These are phyloP conservation scores for Apodemia mormo DNA, from an alignment of 2,888 invertebrate species.

Conservation along the genomic window DNA sequence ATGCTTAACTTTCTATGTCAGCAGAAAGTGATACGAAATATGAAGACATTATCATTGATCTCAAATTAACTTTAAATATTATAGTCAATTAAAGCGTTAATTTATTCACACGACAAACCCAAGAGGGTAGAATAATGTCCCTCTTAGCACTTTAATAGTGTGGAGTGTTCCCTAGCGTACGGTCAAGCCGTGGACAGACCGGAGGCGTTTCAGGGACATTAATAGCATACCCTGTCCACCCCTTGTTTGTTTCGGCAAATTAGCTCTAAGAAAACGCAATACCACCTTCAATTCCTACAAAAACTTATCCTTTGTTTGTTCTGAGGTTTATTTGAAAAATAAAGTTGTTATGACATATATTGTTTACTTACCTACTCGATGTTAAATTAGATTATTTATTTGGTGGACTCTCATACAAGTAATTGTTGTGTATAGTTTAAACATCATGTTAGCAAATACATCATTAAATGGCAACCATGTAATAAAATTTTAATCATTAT, in stretches of 20 bases:
- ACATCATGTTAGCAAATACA: not conserved
- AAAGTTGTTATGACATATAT: no score
- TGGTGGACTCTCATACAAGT: not conserved
- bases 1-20: no score
- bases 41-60: not conserved
- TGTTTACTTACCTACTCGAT: no score
- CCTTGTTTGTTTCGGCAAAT: conserved; percentile 76
- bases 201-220: conserved; percentile 70
- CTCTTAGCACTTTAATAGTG: conserved; percentile 81
- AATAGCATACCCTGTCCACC: conserved; percentile 60
- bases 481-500: no score
- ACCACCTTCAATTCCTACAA: conserved; percentile 43
- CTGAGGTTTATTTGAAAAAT: not conserved
- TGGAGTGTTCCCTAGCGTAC: conserved; percentile 56
- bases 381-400: no score
- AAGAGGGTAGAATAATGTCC: conserved; percentile 70
- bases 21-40: no score
- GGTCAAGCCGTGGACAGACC: conserved; percentile 71
- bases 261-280: conserved; percentile 53
- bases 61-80: conserved; percentile 31
- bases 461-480: no score
- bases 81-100: conserved; percentile 72
- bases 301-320: conserved; percentile 35
- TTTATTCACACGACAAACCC: conserved; percentile 75
- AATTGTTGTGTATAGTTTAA: not conserved